Base-by-base conservation (phyloP, 2,888 invertebrate genomes). In the Leptopterna dolabrata region DNA sequence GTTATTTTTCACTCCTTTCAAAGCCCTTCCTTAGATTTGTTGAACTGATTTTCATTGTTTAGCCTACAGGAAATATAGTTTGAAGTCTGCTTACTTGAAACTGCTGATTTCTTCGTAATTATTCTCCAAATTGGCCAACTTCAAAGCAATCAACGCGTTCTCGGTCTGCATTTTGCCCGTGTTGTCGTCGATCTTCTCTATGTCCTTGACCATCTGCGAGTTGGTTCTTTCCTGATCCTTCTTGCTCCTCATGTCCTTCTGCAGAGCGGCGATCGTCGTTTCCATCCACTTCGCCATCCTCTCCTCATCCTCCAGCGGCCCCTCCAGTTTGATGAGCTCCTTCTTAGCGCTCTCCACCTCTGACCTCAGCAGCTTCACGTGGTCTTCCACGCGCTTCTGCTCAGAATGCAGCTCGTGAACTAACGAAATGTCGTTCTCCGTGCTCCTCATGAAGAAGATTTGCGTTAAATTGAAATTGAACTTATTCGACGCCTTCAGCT, bases 351-450 rank as follows among this genome's bases (percentile, higher is more conserved):
- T 16, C 1, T 71, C 85, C 2, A 85, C 73, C 2, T 73, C 47
- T 0, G 14, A 27, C 30, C 29, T 85, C 45, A 85, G 13, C n/a
- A 73, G 9, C 24, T 43, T 19, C 47, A 73, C 76, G 30, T 73
- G 19, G 13, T 47, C 73, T 45, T 71, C 47, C n/a, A 85, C 73
- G 13, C 85, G 43, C 36, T 85, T 71, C 36, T 85, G 85, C 45
- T 87, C 87, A 19, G 47, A 29, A 19, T 87, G 76, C 24, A 87
- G 51, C 36, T 71, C 70, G 47, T 81, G 71, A 9, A 81, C 45
- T 14, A 87, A 27, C 3, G 47, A 47, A 16, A 87, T 87, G 81
- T 87, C 87, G 63, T 80, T 87, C 81, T 87, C 87, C n/a, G 87
- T 76, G 30, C 51, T 87, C 29, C 76, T 14, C 73, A 76, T 51